Evolutionary conservation across 2,113 vertebrate species (phyloP).

Genomic region (Saguinus midas): DNA sequence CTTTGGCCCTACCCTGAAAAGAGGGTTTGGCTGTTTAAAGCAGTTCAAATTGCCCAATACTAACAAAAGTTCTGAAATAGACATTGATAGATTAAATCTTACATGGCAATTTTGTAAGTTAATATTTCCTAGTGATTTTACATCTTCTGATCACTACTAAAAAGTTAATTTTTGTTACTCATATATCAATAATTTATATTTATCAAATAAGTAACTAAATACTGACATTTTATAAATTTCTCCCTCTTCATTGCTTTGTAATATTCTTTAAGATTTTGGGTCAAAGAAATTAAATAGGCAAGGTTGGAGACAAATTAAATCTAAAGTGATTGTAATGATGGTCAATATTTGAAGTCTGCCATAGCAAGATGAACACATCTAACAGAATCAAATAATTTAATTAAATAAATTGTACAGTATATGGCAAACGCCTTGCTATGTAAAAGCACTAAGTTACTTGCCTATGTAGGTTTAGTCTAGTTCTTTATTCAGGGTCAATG

Average conservation of each 20-base stretch:
- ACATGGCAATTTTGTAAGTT: neutral
- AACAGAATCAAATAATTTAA: conserved; percentile 38
- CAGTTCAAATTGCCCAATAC: neutral
- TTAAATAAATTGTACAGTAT: conserved; percentile 44
- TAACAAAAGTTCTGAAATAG: neutral
- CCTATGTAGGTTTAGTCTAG: neutral
- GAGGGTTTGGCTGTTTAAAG: neutral
- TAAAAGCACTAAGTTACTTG: conserved; percentile 19
- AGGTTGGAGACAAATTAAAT: neutral
- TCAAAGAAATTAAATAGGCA: neutral
- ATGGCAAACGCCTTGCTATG: neutral
- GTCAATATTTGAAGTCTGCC: neutral
- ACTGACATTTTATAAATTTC: neutral
- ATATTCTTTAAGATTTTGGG: neutral
- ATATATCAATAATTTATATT: neutral
- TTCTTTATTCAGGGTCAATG: neutral
- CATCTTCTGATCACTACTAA: conserved; percentile 20
- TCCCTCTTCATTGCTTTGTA: conserved; percentile 11
- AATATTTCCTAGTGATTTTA: conserved; percentile 14
- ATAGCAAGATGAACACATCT: conserved; percentile 15
- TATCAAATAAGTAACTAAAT: conserved; percentile 39
- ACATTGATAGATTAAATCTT: neutral
- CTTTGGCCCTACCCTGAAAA: neutral
- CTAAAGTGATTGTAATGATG: conserved; percentile 19
- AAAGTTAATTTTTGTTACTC: conserved; percentile 28